Base-by-base conservation (phyloP, 2,113 vertebrate species). In the Tautogolabrus adspersus region DNA sequence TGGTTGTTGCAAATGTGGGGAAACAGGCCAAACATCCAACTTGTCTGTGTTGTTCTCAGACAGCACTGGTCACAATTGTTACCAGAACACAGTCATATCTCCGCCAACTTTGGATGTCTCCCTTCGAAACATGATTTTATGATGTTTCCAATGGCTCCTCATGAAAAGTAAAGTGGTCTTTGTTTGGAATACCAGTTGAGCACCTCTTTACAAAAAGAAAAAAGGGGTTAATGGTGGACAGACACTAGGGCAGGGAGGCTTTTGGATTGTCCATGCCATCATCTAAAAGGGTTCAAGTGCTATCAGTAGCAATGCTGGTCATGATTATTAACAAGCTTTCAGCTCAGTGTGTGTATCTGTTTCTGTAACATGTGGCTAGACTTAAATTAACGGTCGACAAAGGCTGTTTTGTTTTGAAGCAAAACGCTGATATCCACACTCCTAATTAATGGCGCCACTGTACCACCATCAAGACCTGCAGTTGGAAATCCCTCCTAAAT, bases 211-310 rank as follows among this genome's bases (percentile, higher is more conserved):
- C 1, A 6, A 18, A 66, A 76, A 47, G 19, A 65, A 23, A 38
- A 52, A 61, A 22, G 11, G 13, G 22, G 70, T 4, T 30, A 72
- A 75, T 72, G 68, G 52, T 60, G 71, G 62, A 56, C 22, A 47
- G 59, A 70, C 70, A 72, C 63, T 1, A 37, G 61, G 73, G 5
- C 54, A 73, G 66, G n/a, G 67, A 54, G 55, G 23, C 71, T 65
- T 60, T 77, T 66, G 21, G 38, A 58, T 64, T 57, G 71, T 67
- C 63, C 40, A 1, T 34, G 79, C 55, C 71, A 67, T 83, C 62
- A 1, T 57, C 63, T 66, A 46, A 85, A 82, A 65, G 58, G 26
- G 75, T 81, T 88, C 68, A 81, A 66, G 79, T 52, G 67, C 66
- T 52, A 64, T 69, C 54, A 15, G 66, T 3, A n/a, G 57, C 11